Conservation (phyloP, 2,888 invertebrate species). For the Tetragonula carbonaria region DNA sequence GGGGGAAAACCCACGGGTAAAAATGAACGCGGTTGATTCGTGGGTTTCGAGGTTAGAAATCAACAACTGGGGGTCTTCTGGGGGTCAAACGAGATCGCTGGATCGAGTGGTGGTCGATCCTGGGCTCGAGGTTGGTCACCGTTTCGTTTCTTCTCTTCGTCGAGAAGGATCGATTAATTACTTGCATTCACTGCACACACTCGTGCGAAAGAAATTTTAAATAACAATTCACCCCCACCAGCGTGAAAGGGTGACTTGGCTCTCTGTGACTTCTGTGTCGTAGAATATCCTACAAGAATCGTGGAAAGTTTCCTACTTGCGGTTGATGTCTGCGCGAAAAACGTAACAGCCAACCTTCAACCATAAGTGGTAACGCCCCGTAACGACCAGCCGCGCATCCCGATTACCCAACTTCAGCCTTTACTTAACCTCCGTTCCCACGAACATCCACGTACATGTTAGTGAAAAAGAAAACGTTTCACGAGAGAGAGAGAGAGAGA, state of each 20-base stretch:
- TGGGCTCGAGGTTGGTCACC: too few species aligned
- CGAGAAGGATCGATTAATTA: too few species aligned
- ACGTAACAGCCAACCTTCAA: background rate
- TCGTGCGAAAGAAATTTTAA: background rate
- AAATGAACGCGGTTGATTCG: background rate
- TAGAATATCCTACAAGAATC: background rate
- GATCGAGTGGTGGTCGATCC: too few species aligned
- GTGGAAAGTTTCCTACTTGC: background rate
- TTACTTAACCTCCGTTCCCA: background rate
- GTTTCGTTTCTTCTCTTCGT: too few species aligned
- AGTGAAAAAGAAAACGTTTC: background rate
- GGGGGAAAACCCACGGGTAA: background rate
- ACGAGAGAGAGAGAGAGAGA: background rate
- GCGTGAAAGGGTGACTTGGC: too few species aligned
- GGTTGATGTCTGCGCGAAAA: too few species aligned
- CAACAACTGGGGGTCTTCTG: too few species aligned
- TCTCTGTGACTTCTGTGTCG: background rate
- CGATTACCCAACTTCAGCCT: background rate
- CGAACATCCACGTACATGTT: background rate
- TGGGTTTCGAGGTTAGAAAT: background rate
- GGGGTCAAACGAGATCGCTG: too few species aligned
- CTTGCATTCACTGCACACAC: too few species aligned
- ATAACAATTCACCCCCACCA: background rate
- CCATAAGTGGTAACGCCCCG: slow-evolving; percentile 15
- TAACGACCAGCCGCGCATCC: background rate